Evolutionary conservation across 2,113 vertebrate genomes (phyloP), one percentile per base, ranked within the genome.

Genomic region (Mustelus asterias): DNA sequence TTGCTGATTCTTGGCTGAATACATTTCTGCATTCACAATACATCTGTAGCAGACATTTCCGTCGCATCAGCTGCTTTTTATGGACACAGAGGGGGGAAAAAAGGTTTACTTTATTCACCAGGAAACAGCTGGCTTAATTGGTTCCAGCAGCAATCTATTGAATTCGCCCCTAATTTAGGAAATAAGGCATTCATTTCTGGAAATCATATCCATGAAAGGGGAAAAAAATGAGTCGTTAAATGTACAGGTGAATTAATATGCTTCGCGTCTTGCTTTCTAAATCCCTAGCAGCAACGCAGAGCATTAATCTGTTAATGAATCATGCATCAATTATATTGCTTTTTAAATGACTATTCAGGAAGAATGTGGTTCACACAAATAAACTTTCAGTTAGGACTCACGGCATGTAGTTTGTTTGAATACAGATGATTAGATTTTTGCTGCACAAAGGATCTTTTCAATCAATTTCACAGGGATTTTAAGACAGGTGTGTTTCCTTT

Each of bases 1-100:
- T 96, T 97, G 97, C 96, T 69, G 96, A 92, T 96, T 96, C 96
- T 96, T 96, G 96, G 96, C 0, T 96, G 95, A 97, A 96, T 76
- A 95, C 69, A 96, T 96, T 78, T 94, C 92, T 94, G 93, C 37
- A 95, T 95, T 95, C 94, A 72, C 94, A n/a, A 41, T 29, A 95
- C 94, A 76, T 95, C 94, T 95, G 93, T 95, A 96, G 96, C 94
- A 26, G 96, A 92, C 65, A 29, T 96, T 76, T 96, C 48, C 96
- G 88, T 95, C 92, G 94, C 96, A 96, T 63, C 95, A 90, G 20
- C 96, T 96, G 26, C 93, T 96, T 96, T 44, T 96, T 54, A 96
- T 97, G 94, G 72, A 94, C 96, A 94, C 95, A 96, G 86, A 96
- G 96, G 96, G 96, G 48, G 80, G 11, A 11, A 63, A 96, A 13